phyloP scores from a whole-genome alignment of 2,888 invertebrate species.

The Phasia obesa region DNA sequence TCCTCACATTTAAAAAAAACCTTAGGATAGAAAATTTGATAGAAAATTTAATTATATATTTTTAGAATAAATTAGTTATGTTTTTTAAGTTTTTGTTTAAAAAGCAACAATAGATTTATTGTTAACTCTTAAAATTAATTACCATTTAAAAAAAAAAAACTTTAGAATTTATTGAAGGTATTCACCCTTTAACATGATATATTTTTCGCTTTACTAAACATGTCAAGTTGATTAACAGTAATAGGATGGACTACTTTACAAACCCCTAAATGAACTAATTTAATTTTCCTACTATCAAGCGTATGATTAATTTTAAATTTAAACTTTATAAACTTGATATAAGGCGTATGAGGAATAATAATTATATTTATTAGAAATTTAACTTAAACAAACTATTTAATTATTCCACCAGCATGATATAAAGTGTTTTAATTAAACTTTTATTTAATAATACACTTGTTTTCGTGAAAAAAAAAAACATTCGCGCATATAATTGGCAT shows the following conservation, averaged over 20 bases:
- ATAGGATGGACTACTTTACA: neutral
- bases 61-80: too few species aligned
- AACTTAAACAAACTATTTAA: neutral
- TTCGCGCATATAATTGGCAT: slow-evolving; percentile 12
- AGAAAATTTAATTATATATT: too few species aligned
- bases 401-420: neutral
- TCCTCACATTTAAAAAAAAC: too few species aligned
- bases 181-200: too few species aligned
- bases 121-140: too few species aligned
- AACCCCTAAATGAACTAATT: neutral
- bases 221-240: neutral
- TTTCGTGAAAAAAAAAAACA: neutral
- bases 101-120: too few species aligned
- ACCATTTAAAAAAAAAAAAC: too few species aligned
- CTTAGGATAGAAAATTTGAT: too few species aligned
- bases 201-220: too few species aligned
- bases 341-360: neutral
- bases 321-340: too few species aligned
- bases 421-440: neutral
- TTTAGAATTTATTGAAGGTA: too few species aligned
- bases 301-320: neutral
- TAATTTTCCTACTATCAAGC: neutral
- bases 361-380: neutral
- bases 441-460: neutral
- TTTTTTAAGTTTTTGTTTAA: too few species aligned